A percentile compares a stretch with the other conserved stretches of the same genome.
Conservation (phyloP, 2,888 invertebrate genomes). For the Asteroscopus sphinx region DNA sequence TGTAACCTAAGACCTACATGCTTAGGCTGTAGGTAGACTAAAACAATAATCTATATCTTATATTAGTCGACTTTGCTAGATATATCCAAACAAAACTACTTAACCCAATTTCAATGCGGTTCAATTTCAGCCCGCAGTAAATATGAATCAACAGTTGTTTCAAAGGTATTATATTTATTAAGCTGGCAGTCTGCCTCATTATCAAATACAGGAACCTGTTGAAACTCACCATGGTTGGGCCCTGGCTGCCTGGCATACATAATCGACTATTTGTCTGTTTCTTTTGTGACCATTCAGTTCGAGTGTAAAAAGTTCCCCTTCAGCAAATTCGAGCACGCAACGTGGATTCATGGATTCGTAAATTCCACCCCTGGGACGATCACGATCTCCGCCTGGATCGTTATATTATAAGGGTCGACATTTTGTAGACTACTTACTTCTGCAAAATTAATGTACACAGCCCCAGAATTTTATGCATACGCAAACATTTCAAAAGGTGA, state of each 20-base stretch:
- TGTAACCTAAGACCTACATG: conserved; percentile 9
- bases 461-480: conserved; percentile 14
- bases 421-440: conserved; percentile 47
- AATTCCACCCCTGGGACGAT: conserved; percentile 61
- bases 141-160: conserved; percentile 61
- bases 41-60: neutral
- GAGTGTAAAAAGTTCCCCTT: conserved; percentile 45
- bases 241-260: conserved; percentile 28
- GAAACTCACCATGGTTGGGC: conserved; percentile 42
- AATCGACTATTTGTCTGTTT: conserved; percentile 58
- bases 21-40: neutral
- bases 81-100: conserved; percentile 14
- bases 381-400: conserved; percentile 56
- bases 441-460: conserved; percentile 34
- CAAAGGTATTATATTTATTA: conserved; percentile 46
- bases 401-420: conserved; percentile 49
- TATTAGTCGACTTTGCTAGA: conserved; percentile 3
- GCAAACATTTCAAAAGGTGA: conserved; percentile 25
- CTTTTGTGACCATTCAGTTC: conserved; percentile 28
- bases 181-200: conserved; percentile 43
- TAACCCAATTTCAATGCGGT: conserved; percentile 21
- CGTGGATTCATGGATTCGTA: conserved; percentile 63
- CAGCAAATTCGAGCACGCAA: conserved; percentile 57
- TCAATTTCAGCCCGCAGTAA: conserved; percentile 9
- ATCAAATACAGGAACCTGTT: conserved; percentile 67